These are phyloP conservation scores for Heterodera schachtii DNA, from an alignment of 1,140 invertebrate genomes.

Conservation along the genomic window DNA sequence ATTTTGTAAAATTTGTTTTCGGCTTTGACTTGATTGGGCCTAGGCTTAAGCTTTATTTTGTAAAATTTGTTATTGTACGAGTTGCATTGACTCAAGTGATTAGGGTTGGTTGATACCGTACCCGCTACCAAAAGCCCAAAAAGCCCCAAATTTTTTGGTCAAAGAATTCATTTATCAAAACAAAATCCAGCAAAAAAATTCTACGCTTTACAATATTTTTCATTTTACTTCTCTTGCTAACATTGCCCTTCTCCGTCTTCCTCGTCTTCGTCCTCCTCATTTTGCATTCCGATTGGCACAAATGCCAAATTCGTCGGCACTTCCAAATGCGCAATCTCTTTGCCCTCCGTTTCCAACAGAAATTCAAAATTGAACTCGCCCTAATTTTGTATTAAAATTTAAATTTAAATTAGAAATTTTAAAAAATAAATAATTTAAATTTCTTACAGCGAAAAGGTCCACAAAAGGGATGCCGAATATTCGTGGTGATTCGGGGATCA, in stretches of 20 bases:
- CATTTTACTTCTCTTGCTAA: not conserved
- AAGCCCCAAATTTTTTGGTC: no score
- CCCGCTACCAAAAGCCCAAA: no score
- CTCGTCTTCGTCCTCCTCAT: slow-evolving; percentile 24
- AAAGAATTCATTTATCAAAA: no score
- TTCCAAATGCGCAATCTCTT: slow-evolving; percentile 47
- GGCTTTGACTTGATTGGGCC: no score
- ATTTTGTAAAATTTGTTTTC: no score
- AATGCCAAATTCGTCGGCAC: slow-evolving; percentile 51
- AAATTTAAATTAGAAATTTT: slow-evolving; percentile 13
- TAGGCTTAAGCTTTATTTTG: no score
- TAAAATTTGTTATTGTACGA: no score
- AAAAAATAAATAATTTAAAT: slow-evolving; percentile 14
- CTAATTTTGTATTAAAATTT: slow-evolving; percentile 26
- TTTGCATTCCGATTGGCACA: slow-evolving; percentile 48
- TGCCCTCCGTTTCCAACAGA: slow-evolving; percentile 46
- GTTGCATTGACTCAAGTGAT: no score
- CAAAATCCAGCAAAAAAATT: no score
- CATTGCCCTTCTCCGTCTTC: slow-evolving; percentile 2
- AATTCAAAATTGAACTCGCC: slow-evolving; percentile 55
- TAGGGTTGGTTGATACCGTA: no score
- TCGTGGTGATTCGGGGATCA: slow-evolving; percentile 49
- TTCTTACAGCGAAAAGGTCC: slow-evolving; percentile 50
- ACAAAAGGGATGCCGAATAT: slow-evolving; percentile 52
- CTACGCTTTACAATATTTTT: not conserved